phyloP scores from a whole-genome alignment of 2,888 invertebrate genomes.

The Drosophila prolongata region DNA sequence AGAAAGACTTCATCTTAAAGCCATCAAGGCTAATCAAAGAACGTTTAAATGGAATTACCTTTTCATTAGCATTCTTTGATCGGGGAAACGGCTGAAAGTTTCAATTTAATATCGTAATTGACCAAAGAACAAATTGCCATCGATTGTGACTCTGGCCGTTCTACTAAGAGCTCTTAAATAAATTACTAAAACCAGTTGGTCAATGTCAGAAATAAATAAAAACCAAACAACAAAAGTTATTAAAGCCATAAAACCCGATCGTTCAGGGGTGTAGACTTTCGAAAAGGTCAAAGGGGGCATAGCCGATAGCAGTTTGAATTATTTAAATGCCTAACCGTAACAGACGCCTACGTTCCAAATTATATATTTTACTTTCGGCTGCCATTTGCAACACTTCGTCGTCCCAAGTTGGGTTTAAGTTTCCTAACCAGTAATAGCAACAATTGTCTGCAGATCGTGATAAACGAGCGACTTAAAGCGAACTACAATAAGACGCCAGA shows the following conservation, averaged over 20 bases:
- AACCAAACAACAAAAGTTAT: conserved; percentile 32
- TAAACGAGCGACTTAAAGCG: conserved; percentile 54
- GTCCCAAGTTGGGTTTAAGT: conserved; percentile 29
- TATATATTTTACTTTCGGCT: conserved; percentile 35
- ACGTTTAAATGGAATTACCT: conserved; percentile 49
- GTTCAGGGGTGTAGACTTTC: conserved; percentile 53
- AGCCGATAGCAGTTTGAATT: conserved; percentile 41
- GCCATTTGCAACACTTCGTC: conserved; percentile 38
- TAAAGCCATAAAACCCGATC: conserved; percentile 31
- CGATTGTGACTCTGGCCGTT: conserved; percentile 46
- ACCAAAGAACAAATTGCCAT: conserved; percentile 49
- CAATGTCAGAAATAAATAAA: conserved; percentile 29
- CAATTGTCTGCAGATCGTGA: conserved; percentile 68
- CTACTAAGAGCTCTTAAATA: conserved; percentile 47
- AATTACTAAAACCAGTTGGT: conserved; percentile 54
- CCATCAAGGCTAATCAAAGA: conserved; percentile 53
- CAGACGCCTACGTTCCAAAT: conserved; percentile 56
- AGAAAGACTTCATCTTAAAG: conserved; percentile 5
- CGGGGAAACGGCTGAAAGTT: conserved; percentile 31
- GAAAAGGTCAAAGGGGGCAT: conserved; percentile 68
- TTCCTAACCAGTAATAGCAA: conserved; percentile 55
- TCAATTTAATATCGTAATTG: conserved; percentile 44
- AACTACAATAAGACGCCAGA: conserved; percentile 33
- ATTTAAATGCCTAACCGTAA: conserved; percentile 41
- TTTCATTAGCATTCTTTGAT: conserved; percentile 39